phyloP scores from a whole-genome alignment of 2,113 vertebrate genomes.

The Phycodurus eques region DNA sequence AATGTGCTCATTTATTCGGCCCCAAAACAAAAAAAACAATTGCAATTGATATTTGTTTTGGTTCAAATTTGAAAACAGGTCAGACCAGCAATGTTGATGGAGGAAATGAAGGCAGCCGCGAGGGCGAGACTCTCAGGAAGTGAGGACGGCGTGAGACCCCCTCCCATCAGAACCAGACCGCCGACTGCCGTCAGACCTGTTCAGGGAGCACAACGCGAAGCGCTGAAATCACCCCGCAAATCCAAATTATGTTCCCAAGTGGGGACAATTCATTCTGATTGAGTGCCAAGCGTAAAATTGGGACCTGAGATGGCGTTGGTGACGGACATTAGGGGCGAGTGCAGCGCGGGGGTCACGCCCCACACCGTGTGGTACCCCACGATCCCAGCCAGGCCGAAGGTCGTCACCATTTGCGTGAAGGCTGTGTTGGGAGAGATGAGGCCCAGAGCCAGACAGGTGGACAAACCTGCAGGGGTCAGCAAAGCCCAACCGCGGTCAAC shows the following conservation, averaged over 20 bases:
- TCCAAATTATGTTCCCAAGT: neutral
- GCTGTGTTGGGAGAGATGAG: constrained; percentile 82
- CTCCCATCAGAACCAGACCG: constrained; percentile 80
- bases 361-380: constrained; percentile 99
- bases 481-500: neutral
- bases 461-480: constrained; percentile 59
- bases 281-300: constrained; percentile 13
- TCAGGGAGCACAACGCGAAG: neutral
- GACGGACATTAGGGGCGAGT: constrained; percentile 97
- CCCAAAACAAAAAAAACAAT: too few relatives aligned
- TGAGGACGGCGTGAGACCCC: constrained; percentile 71
- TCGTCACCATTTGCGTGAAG: constrained; percentile 95
- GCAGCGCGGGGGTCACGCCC: constrained; percentile 93
- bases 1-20: neutral
- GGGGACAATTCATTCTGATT: neutral
- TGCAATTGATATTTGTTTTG: neutral
- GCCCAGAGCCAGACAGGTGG: constrained; percentile 81
- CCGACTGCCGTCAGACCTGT: constrained; percentile 79
- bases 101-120: constrained; percentile 79
- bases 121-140: constrained; percentile 74
- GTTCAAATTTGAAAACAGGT: neutral
- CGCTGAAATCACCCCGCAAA: neutral
- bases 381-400: constrained; percentile 90
- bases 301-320: constrained; percentile 97
- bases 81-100: constrained; percentile 78